Conservation (phyloP, 2,888 invertebrate species). For the Hydraecia micacea region DNA sequence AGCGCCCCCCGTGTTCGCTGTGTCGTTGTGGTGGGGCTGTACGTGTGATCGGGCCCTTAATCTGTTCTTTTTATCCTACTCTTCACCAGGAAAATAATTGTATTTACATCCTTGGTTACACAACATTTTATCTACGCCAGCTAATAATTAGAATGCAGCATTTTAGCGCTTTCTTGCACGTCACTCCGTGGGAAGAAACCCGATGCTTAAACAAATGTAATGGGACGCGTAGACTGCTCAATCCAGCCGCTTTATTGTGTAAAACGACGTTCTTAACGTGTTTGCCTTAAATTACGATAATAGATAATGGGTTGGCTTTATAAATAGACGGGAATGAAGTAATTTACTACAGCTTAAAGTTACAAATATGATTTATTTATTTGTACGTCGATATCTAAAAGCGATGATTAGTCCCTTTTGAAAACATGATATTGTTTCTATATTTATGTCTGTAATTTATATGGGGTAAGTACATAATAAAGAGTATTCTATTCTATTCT, state of each 20-base stretch:
- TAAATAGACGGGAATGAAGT: background rate
- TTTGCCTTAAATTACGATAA: conserved; percentile 12
- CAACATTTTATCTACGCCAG: too few species aligned
- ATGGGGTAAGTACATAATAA: too few species aligned
- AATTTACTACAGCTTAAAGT: background rate
- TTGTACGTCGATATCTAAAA: too few species aligned
- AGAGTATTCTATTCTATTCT: too few species aligned
- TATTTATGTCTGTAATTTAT: too few species aligned
- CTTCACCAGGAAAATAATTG: background rate
- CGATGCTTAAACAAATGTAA: conserved; percentile 51
- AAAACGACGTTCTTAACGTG: conserved; percentile 28
- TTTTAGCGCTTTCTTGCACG: conserved; percentile 49
- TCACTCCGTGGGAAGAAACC: conserved; percentile 61
- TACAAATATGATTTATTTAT: too few species aligned
- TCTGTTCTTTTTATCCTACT: too few species aligned
- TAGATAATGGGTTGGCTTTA: background rate
- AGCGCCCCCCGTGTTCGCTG: too few species aligned
- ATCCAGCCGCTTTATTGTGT: conserved; percentile 51
- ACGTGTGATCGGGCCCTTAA: background rate
- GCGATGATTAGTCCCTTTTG: too few species aligned
- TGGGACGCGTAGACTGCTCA: conserved; percentile 50
- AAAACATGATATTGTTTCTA: too few species aligned
- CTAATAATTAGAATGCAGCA: conserved; percentile 40
- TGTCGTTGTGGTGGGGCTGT: too few species aligned
- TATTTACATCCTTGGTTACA: background rate